These are phyloP conservation scores for Brachionus sp. DNA, from an alignment of 1,140 invertebrate species.

Conservation along the genomic window DNA sequence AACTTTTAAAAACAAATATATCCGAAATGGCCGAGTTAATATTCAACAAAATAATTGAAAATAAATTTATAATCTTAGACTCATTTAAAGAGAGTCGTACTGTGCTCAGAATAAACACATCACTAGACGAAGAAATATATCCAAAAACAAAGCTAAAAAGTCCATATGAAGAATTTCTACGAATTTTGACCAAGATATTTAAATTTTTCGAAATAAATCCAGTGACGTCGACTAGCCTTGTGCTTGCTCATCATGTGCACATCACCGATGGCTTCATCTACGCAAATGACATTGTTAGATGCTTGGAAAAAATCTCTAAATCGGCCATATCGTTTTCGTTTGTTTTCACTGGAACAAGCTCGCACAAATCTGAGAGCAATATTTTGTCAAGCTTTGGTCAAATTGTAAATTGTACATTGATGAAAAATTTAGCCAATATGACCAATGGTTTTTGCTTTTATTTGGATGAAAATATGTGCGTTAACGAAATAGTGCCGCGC, in stretches of 20 bases:
- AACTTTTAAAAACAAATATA: constrained; percentile 25
- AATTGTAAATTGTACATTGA: constrained; percentile 13
- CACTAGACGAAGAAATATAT: not conserved
- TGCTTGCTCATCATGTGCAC: not conserved
- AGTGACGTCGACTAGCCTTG: not conserved
- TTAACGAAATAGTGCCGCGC: not conserved
- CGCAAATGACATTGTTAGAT: not conserved
- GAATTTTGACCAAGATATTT: not conserved
- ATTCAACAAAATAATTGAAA: constrained; percentile 26
- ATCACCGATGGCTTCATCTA: constrained; percentile 24
- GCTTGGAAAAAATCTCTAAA: constrained; percentile 37
- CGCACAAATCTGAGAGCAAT: not conserved
- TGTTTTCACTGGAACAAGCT: constrained; percentile 7
- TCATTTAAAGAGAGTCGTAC: not conserved
- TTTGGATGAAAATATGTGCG: not conserved
- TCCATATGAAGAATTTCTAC: constrained; percentile 1
- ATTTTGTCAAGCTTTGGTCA: constrained; percentile 28
- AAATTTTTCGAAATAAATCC: constrained; percentile 11
- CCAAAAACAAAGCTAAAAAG: not conserved
- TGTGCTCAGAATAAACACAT: not conserved
- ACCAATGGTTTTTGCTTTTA: constrained; percentile 18
- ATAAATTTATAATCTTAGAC: not conserved
- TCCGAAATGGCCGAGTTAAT: not conserved
- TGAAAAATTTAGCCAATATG: constrained; percentile 19
- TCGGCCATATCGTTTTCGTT: constrained; percentile 36